Conservation (phyloP, 2,797 vertebrate species). For the Lepus townsendii region DNA sequence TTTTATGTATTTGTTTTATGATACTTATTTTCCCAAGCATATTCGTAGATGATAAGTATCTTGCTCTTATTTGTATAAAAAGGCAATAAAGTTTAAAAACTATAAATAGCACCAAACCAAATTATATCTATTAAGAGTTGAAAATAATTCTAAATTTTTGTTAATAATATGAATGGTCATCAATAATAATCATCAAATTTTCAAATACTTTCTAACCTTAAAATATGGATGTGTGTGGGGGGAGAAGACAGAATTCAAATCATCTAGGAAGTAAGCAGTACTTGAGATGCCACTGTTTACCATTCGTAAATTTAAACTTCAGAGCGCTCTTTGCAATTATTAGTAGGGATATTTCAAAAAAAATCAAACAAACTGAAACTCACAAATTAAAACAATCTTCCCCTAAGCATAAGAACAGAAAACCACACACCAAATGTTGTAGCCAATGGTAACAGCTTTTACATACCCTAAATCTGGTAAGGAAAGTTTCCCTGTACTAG, state of each 20-base stretch:
- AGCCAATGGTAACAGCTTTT: slow-evolving; percentile 1
- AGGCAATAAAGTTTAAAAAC: slow-evolving; percentile 27
- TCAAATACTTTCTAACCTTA: slow-evolving; percentile 38
- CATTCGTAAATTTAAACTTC: slow-evolving; percentile 54
- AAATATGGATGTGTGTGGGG: background rate
- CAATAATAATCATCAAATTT: background rate
- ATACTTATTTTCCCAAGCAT: slow-evolving; percentile 45
- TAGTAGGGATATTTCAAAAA: slow-evolving; percentile 27
- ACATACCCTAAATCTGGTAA: background rate
- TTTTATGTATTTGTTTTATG: slow-evolving; percentile 22
- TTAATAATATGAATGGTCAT: slow-evolving; percentile 14
- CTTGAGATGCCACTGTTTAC: slow-evolving; percentile 5
- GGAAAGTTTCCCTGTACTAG: slow-evolving; percentile 38
- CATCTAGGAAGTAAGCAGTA: slow-evolving; percentile 40
- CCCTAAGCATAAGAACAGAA: slow-evolving; percentile 41
- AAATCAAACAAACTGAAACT: slow-evolving; percentile 37
- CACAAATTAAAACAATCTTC: slow-evolving; percentile 27
- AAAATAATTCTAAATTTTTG: slow-evolving; percentile 55
- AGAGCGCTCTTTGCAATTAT: slow-evolving; percentile 38
- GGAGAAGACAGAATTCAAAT: background rate
- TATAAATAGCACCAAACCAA: background rate
- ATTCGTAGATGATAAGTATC: slow-evolving; percentile 8
- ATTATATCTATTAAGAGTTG: background rate
- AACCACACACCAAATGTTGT: slow-evolving; percentile 1
- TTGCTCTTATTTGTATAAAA: slow-evolving; percentile 26